Base-by-base conservation (phyloP, 2,888 invertebrate species). In the Cosmia pyralina region DNA sequence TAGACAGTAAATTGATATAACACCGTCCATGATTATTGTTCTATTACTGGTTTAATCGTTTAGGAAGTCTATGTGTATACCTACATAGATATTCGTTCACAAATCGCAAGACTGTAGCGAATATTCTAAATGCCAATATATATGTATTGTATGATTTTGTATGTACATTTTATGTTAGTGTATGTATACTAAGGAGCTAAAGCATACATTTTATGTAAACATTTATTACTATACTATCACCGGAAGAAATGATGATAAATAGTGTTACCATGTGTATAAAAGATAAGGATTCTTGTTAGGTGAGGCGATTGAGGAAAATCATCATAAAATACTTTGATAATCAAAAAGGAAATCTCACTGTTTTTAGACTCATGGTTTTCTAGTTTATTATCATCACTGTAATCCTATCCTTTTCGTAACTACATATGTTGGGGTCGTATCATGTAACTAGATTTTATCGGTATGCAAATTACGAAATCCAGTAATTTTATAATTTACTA, bases 1-100 rank as follows among this genome's bases (percentile, higher is more conserved):
- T 76, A 55, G 28, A 44, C 28, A 66, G 64, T 70, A 77, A 75
- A 80, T 77, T 78, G 73, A 72, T 81, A 69, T 62, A 70, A 69
- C 63, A 48, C 59, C 38, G 46, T 57, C 50, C 44, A 77, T 69
- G 79, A 79, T 66, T 77, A 75, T 59, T 72, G 70, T 58, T 53
- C 55, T 48, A 75, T 81, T 81, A 71, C 58, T 17, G 13, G 1
- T 28, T 46, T 77, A 76, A 75, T 73, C 19, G 53, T 58, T 63
- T 69, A 19, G 34, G 62, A 48, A 63, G 48, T 38, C n/a, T 38
- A 52, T 41, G 19, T 11, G 17, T 57, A 19, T 34, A 34, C 4
- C n/a, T 13, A 17, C 15, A n/a, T 13, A 15, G 28, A 60, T 64
- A 67, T 68, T 46, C 41, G 7, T 34, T 57, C 0, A 28, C 57